phyloP scores from a whole-genome alignment of 2,797 vertebrate genomes.

The Lacerta viridis region DNA sequence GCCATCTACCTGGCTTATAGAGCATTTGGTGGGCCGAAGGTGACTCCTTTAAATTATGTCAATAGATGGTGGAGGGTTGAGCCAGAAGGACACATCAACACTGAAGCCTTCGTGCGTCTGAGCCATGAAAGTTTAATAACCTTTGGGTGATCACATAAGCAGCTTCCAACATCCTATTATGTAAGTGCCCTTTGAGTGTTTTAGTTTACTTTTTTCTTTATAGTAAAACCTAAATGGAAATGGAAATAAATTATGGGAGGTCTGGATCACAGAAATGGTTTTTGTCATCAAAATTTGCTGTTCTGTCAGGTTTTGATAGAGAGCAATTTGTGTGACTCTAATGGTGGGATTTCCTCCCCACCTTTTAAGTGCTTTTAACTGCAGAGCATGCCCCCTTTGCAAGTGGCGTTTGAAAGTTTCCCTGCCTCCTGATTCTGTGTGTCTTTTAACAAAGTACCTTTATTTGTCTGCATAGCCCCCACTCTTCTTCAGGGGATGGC shows the following conservation, averaged over 20 bases:
- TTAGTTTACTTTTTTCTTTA: background rate
- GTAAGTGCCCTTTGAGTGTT: background rate
- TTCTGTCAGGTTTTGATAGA: background rate
- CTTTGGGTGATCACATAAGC: background rate
- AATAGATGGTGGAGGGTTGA: background rate
- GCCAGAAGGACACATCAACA: background rate
- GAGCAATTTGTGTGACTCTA: background rate
- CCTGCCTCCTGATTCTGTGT: background rate
- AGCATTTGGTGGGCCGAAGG: background rate
- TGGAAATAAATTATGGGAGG: background rate
- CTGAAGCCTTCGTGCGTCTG: background rate
- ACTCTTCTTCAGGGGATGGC: background rate
- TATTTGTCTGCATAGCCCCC: background rate
- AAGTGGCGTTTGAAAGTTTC: constrained; percentile 9
- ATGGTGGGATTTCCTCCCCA: background rate
- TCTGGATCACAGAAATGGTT: background rate
- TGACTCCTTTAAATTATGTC: background rate
- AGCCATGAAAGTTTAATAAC: background rate
- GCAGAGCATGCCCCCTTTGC: background rate
- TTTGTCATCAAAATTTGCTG: background rate
- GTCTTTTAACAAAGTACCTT: background rate
- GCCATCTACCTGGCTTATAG: background rate
- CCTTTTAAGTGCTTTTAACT: background rate
- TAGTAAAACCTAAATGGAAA: background rate
- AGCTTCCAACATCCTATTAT: background rate